Evolutionary conservation across 2,113 vertebrate species (phyloP).

Genomic region (Nettapus auritus): DNA sequence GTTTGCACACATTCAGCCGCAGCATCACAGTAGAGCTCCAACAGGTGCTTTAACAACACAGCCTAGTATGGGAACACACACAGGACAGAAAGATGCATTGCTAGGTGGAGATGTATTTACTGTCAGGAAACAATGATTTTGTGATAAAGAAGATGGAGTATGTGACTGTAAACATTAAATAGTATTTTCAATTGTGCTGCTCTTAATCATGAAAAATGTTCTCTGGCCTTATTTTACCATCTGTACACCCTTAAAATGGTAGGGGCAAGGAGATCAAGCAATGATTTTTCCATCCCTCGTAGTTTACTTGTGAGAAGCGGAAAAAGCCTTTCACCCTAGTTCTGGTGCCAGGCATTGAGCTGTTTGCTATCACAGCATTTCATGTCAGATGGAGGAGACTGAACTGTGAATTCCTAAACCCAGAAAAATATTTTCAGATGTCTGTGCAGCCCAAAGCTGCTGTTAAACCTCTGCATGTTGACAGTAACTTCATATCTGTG

Average conservation of each 20-base stretch:
- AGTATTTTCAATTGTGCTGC: slow-evolving; percentile 48
- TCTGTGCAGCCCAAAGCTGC: background rate
- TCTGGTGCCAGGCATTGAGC: background rate
- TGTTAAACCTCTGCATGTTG: background rate
- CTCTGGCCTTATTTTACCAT: slow-evolving; percentile 1
- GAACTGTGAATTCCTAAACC: slow-evolving; percentile 25
- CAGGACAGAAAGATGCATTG: background rate
- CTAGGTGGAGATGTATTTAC: slow-evolving; percentile 4
- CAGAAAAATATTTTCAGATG: slow-evolving; percentile 5
- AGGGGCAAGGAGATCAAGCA: background rate
- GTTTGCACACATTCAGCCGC: background rate
- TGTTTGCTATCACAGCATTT: background rate
- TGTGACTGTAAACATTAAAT: slow-evolving; percentile 3
- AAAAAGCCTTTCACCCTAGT: background rate
- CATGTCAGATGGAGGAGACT: background rate
- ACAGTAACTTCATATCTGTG: background rate
- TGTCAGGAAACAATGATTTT: slow-evolving; percentile 14
- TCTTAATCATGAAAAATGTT: slow-evolving; percentile 59
- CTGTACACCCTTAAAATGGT: background rate
- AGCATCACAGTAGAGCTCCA: background rate
- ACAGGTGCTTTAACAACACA: background rate
- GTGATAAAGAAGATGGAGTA: slow-evolving; percentile 54
- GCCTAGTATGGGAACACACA: background rate
- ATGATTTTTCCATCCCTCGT: background rate
- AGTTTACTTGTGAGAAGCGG: background rate